Evolutionary conservation across 37 sponge, comb jelly and placozoan species (phyloP), one percentile per base, ranked within the genome.

Genomic region (Aplysina aerophoba): DNA sequence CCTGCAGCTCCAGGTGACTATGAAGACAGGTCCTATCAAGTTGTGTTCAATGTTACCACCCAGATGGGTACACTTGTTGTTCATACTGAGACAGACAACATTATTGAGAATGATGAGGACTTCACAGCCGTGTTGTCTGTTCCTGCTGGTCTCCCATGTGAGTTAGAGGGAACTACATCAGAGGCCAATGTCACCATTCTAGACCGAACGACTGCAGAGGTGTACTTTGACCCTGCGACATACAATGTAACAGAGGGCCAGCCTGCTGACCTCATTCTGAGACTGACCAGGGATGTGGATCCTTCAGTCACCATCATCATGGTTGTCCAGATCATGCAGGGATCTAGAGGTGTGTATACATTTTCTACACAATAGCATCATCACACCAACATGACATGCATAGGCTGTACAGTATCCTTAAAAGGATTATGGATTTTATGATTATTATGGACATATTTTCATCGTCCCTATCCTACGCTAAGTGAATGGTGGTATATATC

Each of bases 51-150:
- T 22, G 78, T 75, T n/a, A 13, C 37, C 37, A 50, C 44, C 40
- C 78, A 75, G 39, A 75, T 36, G 78, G 78, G 78, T 25, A 75
- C 40, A 44, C 25, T 75, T n/a, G 4, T 40, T 41, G 53, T 75
- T 0, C 13, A 19, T 3, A 44, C 50, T 44, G 50, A 44, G 3
- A 11, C 50, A 11, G 50, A 44, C 50, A 11, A 3, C 50, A 44
- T 44, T 44, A 3, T 44, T 3, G 50, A 44, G 50, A 8, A 44
- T 44, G 50, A 44, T 44, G 50, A 44, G 50, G 6, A 11, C 6
- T 44, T 44, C 50, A 44, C 8, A 8, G 50, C 50, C 50, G 50
- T 44, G 50, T 44, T 41, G 78, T 44, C 54, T n/a, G 14, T 75
- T 15, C 33, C 20, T 34, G 71, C 28, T 50, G n/a, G 53, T 2